Base-by-base conservation (phyloP, 2,113 vertebrate genomes). In the Sisor rabdophorus region DNA sequence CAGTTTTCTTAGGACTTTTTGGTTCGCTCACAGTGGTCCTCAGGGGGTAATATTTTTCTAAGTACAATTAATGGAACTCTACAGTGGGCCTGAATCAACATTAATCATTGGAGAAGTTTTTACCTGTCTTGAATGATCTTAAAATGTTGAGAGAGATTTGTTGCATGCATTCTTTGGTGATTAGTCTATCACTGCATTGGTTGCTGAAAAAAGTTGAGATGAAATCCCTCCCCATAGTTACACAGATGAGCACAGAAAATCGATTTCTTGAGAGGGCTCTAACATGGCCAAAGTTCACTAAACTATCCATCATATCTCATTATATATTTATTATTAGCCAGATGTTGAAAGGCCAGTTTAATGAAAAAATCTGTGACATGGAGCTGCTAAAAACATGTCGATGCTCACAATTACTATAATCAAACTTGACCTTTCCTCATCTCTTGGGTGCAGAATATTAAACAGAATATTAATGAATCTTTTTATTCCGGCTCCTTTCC, bases 201-300 rank as follows among this genome's bases (percentile, higher is more conserved):
- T n/a, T 4, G 81, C 85, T 73, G 64, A 76, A 48, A 76, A 26
- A 72, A 60, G 78, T 36, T 16, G 71, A 53, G 15, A 74, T 56
- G 64, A 79, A 71, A 82, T 15, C 70, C 63, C 4, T 73, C 80
- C 77, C 70, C 20, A 76, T 87, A 81, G 86, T 82, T 76, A 86
- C 79, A 84, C 50, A 56, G 76, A 79, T 71, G 75, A 69, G 83
- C 82, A 85, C 84, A 82, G 82, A 85, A 88, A 89, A 86, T 82
- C 81, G 81, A 85, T 83, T 86, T 64, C 71, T 70, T 22, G n/a
- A 64, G 65, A 61, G 48, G 28, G n/a, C 48, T 53, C 48, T 63
- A 52, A 13, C 36, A 17, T 44, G 59, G 36, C 11, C 26, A 8
- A n/a, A 8, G 40, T 60, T 24, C 28, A 54, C 24, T 73, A 26